Percentiles rank a stretch among this genome's conserved stretches.
Evolutionary conservation across 1,140 invertebrate genomes (phyloP).

Genomic region (Theocolax elegans): DNA sequence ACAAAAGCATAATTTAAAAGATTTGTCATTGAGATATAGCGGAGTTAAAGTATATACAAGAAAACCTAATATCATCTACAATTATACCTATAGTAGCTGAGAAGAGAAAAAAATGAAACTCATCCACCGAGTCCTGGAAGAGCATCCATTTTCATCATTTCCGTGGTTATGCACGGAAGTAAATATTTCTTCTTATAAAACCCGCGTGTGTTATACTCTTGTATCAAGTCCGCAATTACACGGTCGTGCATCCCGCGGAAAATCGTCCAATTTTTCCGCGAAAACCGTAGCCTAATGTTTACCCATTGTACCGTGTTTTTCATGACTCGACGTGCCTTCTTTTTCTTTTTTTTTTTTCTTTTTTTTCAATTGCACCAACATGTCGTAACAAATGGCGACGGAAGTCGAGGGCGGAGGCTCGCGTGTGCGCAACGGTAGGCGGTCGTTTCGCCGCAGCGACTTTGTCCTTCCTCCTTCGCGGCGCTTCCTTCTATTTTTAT

Average conservation of each 20-base stretch:
- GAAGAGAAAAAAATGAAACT: conserved; percentile 3
- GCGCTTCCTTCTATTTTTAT: too few relatives aligned
- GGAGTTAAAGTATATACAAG: too few relatives aligned
- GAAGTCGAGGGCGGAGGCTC: conserved; percentile 41
- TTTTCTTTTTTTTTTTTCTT: not conserved
- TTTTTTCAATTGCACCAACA: not conserved
- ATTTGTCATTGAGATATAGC: too few relatives aligned
- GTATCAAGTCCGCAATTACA: too few relatives aligned
- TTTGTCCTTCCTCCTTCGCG: conserved; percentile 1
- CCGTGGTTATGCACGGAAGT: not conserved
- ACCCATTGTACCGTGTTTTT: not conserved
- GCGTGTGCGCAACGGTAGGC: not conserved
- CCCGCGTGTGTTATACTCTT: too few relatives aligned
- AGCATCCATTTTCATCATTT: not conserved
- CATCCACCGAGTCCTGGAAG: too few relatives aligned
- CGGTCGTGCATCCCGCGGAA: too few relatives aligned
- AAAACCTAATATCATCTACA: too few relatives aligned
- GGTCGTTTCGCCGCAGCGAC: conserved; percentile 3
- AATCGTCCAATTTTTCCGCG: too few relatives aligned
- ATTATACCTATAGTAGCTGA: too few relatives aligned
- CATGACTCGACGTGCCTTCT: conserved; percentile 27
- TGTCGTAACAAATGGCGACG: conserved; percentile 19
- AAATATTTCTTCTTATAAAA: conserved; percentile 35
- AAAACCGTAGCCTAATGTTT: conserved; percentile 3
- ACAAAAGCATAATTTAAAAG: too few relatives aligned